Percentiles rank a stretch among this genome's conserved stretches.
Conservation (phyloP, 2,113 vertebrate species). For the Notarius lentiginosus region DNA sequence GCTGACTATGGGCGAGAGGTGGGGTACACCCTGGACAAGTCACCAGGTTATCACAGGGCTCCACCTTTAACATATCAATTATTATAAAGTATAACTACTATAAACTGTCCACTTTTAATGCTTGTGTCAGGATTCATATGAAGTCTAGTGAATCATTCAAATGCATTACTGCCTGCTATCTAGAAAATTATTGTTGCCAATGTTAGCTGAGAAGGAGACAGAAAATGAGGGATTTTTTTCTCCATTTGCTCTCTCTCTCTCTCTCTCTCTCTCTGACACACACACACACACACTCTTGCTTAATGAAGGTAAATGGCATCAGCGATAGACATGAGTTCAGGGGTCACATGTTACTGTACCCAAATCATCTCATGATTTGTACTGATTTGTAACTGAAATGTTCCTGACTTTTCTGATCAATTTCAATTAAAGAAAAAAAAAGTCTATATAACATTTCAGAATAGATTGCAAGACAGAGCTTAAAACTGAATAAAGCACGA, state of each 20-base stretch:
- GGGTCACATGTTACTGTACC: constrained; percentile 37
- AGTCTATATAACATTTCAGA: not conserved
- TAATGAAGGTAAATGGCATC: not conserved
- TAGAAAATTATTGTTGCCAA: not conserved
- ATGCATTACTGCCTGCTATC: not conserved
- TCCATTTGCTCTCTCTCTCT: not conserved
- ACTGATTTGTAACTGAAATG: not conserved
- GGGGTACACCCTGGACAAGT: too few species aligned
- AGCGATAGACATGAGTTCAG: constrained; percentile 29
- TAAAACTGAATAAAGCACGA: constrained; percentile 44
- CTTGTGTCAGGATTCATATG: not conserved
- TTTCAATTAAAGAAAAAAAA: not conserved
- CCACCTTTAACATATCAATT: not conserved
- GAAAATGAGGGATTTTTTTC: not conserved
- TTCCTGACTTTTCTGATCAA: not conserved
- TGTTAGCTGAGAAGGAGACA: constrained; percentile 8
- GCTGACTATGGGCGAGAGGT: too few species aligned
- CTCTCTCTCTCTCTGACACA: constrained; percentile 2
- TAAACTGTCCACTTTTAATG: not conserved
- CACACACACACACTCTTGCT: not conserved
- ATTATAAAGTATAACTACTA: not conserved
- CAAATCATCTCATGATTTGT: not conserved
- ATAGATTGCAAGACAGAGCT: not conserved
- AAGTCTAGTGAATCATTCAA: constrained; percentile 2
- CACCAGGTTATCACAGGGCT: too few species aligned